These are phyloP conservation scores for Oopsacas minuta DNA, from an alignment of 37 sponge, comb jelly and placozoan species.

Conservation along the genomic window DNA sequence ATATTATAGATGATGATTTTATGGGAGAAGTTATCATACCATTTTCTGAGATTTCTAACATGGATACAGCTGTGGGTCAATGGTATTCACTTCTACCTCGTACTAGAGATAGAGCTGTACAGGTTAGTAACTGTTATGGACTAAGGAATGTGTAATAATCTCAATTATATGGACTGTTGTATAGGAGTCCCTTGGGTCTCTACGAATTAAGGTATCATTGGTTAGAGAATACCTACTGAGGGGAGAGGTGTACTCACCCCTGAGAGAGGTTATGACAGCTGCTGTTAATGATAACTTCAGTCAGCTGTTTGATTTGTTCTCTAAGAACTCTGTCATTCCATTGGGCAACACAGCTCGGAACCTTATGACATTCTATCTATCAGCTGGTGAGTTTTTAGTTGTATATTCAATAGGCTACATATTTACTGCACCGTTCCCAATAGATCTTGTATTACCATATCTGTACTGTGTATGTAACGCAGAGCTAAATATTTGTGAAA, in stretches of 20 bases:
- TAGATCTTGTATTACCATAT: neutral
- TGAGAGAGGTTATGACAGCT: neutral
- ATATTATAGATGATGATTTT: constrained; percentile 47
- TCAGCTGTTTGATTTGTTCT: neutral
- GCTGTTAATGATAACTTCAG: neutral
- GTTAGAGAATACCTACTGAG: neutral
- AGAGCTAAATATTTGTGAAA: neutral
- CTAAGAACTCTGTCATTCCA: neutral
- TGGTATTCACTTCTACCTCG: neutral
- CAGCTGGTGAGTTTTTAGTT: neutral
- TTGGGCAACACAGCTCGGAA: neutral
- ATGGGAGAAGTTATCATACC: constrained; percentile 52
- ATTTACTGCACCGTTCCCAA: neutral
- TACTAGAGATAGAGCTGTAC: neutral
- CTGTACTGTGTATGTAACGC: neutral
- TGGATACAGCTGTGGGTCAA: neutral
- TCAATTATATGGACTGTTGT: neutral
- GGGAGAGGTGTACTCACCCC: neutral
- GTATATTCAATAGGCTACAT: neutral
- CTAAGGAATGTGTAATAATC: too few species aligned
- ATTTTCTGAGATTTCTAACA: neutral
- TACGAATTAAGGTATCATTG: neutral
- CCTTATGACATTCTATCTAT: neutral
- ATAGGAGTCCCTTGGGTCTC: neutral
- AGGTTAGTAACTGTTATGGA: too few species aligned